phyloP scores from a whole-genome alignment of 2,797 vertebrate species.

The Trachurus trachurus region DNA sequence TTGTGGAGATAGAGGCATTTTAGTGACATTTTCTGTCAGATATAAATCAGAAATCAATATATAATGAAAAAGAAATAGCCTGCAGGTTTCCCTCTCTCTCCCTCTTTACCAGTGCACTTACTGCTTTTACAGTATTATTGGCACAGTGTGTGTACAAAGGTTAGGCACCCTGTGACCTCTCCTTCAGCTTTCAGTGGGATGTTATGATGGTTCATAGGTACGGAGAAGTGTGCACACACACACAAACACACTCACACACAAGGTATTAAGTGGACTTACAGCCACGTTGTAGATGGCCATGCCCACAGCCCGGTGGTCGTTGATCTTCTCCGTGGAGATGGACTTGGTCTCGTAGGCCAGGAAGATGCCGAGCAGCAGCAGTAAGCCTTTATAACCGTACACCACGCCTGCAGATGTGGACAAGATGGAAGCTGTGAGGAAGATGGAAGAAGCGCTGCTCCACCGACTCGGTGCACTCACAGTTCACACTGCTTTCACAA shows the following conservation, averaged over 20 bases:
- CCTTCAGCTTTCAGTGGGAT: neutral
- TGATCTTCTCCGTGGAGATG: constrained; percentile 95
- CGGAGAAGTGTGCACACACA: neutral
- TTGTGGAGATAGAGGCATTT: too few relatives aligned
- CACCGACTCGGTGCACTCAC: too few relatives aligned
- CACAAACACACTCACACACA: constrained; percentile 20
- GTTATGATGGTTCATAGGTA: too few relatives aligned
- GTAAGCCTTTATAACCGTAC: constrained; percentile 92
- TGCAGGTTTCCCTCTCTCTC: neutral
- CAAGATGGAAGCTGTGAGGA: constrained; percentile 4
- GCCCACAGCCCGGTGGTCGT: constrained; percentile 93
- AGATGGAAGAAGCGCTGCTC: too few relatives aligned
- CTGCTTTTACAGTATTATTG: neutral
- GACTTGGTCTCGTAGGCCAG: constrained; percentile 95
- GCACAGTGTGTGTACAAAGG: too few relatives aligned
- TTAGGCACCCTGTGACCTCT: neutral
- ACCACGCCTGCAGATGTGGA: constrained; percentile 85
- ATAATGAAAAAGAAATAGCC: too few relatives aligned
- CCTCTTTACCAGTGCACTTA: neutral
- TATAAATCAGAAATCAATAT: too few relatives aligned
- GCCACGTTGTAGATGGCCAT: constrained; percentile 97
- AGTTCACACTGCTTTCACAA: neutral
- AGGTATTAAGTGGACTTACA: constrained; percentile 79
- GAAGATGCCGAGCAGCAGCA: constrained; percentile 93
- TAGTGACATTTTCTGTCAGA: too few relatives aligned